Evolutionary conservation across 2,888 invertebrate species (phyloP), one percentile per base, ranked within the genome.

Genomic region (Sarcophaga carnaria): DNA sequence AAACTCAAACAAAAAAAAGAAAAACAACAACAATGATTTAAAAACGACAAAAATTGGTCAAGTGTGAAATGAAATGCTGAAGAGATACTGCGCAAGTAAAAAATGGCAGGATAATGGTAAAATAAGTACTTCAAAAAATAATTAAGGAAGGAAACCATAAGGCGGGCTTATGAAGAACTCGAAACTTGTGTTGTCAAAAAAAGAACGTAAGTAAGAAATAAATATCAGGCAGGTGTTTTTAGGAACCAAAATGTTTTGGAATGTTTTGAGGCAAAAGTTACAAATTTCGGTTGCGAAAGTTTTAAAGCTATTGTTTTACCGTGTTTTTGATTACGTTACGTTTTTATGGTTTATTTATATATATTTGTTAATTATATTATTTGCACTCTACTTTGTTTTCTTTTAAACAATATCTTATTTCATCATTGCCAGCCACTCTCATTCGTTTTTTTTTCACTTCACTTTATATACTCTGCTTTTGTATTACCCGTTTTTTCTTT

Each of bases 401-500:
- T 66, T 66, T 37, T 37, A 49, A 27, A 54, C 49, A 64, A 69
- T 79, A 22, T 83, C 54, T 82, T 72, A 79, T 80, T 80, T 80
- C 63, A 77, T 81, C 49, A 77, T 74, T 71, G 12, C 8, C 47
- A 25, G 66, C 62, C 72, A 79, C 63, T 45, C 60, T 80, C 37
- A 54, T 75, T 12, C 54, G 63, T 63, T 72, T 71, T 49, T 49
- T 66, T 74, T 79, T 75, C 79, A 72, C 69, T 80, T 83, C 69
- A 81, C 75, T 71, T 81, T 82, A 54, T 74, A 77, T 75, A 82
- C 75, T 77, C 70, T 80, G 47, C 71, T 64, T 80, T 71, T 78
- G 81, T 86, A 66, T 87, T 88, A 87, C 81, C 84, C 85, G 85
- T 88, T 80, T 86, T 85, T 83, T 88, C 86, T 83, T 83, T 88